Conservation (phyloP, 2,113 vertebrate species). For the Notarius quadriscutis region DNA sequence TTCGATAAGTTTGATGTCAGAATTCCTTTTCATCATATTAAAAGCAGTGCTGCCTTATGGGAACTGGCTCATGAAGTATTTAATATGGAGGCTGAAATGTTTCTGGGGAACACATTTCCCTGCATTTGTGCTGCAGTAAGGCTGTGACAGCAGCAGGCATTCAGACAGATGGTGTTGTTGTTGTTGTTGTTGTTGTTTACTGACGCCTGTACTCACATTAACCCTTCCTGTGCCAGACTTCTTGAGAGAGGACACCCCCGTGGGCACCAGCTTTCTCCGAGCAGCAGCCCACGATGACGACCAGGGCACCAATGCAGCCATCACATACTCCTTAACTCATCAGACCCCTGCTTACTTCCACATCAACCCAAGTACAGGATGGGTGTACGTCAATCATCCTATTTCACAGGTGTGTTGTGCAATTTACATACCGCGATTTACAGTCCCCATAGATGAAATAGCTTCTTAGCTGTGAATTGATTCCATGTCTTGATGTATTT, state of each 20-base stretch:
- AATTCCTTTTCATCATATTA: conserved; percentile 65
- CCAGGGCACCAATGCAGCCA: conserved; percentile 84
- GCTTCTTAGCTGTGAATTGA: neutral
- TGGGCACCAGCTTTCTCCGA: conserved; percentile 84
- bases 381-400: conserved; percentile 81
- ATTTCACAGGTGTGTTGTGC: conserved; percentile 76
- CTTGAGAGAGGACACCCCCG: conserved; percentile 80
- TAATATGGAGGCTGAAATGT: conserved; percentile 64
- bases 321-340: conserved; percentile 79
- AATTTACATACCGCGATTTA: neutral
- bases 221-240: conserved; percentile 73
- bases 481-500: neutral
- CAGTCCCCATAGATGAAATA: neutral
- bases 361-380: conserved; percentile 85
- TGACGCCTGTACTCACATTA: conserved; percentile 32
- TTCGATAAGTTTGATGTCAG: conserved; percentile 67
- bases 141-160: conserved; percentile 13
- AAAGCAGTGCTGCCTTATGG: conserved; percentile 24
- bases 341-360: conserved; percentile 81
- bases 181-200: conserved; percentile 13
- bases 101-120: conserved; percentile 66
- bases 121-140: conserved; percentile 44
- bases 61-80: conserved; percentile 68
- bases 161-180: conserved; percentile 37
- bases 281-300: conserved; percentile 84